Evolutionary conservation across 2,888 invertebrate genomes (phyloP), one percentile per base, ranked within the genome.

Genomic region (Cartodere bifasciata): DNA sequence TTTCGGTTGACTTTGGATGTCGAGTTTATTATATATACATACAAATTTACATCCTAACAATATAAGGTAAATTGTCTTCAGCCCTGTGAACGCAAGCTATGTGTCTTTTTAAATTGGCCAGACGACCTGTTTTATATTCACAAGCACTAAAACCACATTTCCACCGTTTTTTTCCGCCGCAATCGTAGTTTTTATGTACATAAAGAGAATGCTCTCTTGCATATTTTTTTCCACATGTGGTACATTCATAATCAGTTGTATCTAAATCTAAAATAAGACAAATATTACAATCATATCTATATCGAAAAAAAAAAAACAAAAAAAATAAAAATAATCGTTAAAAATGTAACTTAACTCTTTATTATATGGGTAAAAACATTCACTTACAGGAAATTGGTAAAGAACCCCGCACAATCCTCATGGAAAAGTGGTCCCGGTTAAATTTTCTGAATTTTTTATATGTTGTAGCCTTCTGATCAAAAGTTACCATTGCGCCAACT

Each of bases 101-200:
- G 16, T 31, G 31, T 11, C 31, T 23, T 12, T 26, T 31, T 2
- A 31, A n/a, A 31, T 31, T 31, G 3, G 16, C 24, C 3, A 12
- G 4, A 17, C 31, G 24, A 11, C 25, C 26, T 5, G 16, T 4
- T 13, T 3, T 29, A 16, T 13, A 26, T 2, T 3, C 4, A 31
- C 31, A 31, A 4, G 10, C 14, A 15, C 17, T 4, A 12, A 12
- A 11, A 4, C n/a, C 12, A 6, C 31, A 31, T 12, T 10, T 4
- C 16, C 29, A 28, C 7, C 7, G 11, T 11, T 15, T 9, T 15
- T 16, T 25, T 4, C 9, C 9, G 11, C 31, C 31, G 12, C 31
- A 31, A 11, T 31, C 31, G 29, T 29, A 28, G 6, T 16, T 15
- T 10, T 9, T 11, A 17, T 28, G 25, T 2, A 15, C 25, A 16